These are phyloP conservation scores for Sprattus sprattus DNA, from an alignment of 2,113 vertebrate genomes.

Conservation along the genomic window DNA sequence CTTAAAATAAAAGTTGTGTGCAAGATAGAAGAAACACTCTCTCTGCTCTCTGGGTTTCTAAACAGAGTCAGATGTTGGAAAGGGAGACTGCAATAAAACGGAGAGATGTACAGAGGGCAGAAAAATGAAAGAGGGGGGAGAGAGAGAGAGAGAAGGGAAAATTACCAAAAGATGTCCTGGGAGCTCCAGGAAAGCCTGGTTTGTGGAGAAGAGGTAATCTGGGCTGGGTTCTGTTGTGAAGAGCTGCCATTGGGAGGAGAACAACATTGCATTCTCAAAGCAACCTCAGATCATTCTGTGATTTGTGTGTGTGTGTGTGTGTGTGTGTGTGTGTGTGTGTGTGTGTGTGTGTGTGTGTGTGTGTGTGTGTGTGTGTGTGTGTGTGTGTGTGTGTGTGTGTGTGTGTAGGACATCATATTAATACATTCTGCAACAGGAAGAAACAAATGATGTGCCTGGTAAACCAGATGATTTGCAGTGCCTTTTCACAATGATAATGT, in stretches of 20 bases:
- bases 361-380: not conserved
- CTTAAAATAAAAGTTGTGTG: constrained; percentile 1
- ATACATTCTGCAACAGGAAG: not conserved
- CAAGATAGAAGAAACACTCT: constrained; percentile 1
- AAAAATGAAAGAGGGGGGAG: not conserved
- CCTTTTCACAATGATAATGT: not conserved
- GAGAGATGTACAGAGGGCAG: constrained; percentile 9
- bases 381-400: not conserved
- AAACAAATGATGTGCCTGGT: not conserved
- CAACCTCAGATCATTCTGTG: not conserved
- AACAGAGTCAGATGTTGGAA: constrained; percentile 28
- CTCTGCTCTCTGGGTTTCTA: constrained; percentile 11
- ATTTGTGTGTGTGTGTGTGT: not conserved
- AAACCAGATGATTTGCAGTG: not conserved
- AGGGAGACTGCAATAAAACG: constrained; percentile 33
- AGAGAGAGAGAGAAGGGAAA: constrained; percentile 26
- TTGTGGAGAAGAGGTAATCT: constrained; percentile 38
- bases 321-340: constrained; percentile 8
- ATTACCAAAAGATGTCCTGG: constrained; percentile 66
- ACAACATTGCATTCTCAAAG: constrained; percentile 26
- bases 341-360: constrained; percentile 10
- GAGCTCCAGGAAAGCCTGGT: constrained; percentile 54
- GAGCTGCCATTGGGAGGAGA: constrained; percentile 46
- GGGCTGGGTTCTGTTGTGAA: constrained; percentile 62
- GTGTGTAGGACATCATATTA: not conserved